Evolutionary conservation across 1,140 invertebrate species (phyloP).

Genomic region (Drosophila albomicans): DNA sequence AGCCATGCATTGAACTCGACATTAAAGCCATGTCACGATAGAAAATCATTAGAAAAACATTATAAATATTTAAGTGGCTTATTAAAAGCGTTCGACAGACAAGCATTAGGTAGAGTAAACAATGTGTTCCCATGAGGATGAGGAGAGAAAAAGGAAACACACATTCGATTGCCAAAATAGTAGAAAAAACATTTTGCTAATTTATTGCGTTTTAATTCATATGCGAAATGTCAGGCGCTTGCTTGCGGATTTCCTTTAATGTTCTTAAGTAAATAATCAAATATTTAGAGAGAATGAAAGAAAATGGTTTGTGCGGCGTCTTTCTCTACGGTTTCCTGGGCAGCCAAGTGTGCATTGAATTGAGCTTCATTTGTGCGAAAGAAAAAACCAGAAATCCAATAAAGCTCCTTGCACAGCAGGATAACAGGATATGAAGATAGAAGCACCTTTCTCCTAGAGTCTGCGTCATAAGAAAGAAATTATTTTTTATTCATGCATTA

Average conservation of each 20-base stretch:
- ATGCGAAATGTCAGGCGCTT: conserved; percentile 63
- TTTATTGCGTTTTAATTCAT: conserved; percentile 84
- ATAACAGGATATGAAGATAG: conserved; percentile 52
- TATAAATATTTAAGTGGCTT: conserved; percentile 82
- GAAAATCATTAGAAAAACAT: conserved; percentile 71
- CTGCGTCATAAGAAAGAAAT: conserved; percentile 49
- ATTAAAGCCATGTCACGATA: conserved; percentile 20
- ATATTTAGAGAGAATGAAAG: conserved; percentile 32
- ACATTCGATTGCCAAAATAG: conserved; percentile 48
- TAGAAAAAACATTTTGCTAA: conserved; percentile 60
- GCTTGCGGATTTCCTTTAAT: conserved; percentile 58
- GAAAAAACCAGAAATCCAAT: conserved; percentile 60
- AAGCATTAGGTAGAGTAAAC: conserved; percentile 48
- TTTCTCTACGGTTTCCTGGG: conserved; percentile 23
- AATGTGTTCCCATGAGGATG: conserved; percentile 7
- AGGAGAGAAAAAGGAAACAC: neutral
- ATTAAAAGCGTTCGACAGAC: conserved; percentile 64
- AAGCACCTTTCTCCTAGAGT: conserved; percentile 16
- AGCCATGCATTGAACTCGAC: neutral
- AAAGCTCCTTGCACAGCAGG: conserved; percentile 66
- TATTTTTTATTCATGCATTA: conserved; percentile 83
- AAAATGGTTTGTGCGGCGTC: neutral
- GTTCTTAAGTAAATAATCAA: conserved; percentile 73
- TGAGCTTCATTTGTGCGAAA: conserved; percentile 27
- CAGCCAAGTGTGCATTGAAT: conserved; percentile 58